A percentile compares a stretch with the other conserved stretches of the same genome.
Conservation (phyloP, 2,888 invertebrate species). For the Platerodrilus igneus region DNA sequence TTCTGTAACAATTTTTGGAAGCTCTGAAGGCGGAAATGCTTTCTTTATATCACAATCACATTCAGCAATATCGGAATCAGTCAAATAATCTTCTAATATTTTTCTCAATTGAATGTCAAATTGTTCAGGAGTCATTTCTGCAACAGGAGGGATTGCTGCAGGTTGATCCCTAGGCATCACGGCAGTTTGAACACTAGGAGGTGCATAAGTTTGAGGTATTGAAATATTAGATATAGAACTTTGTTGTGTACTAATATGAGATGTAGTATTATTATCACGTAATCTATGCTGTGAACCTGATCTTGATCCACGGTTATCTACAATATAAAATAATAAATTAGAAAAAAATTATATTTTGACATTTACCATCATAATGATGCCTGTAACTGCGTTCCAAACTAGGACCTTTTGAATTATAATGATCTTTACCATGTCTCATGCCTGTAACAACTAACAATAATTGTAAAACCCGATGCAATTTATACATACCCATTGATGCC, state of each 20-base stretch:
- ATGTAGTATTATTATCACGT: conserved; percentile 39
- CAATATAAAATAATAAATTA: conserved; percentile 10
- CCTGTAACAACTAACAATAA: conserved; percentile 18
- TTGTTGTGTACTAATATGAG: conserved; percentile 28
- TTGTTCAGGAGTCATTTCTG: conserved; percentile 30
- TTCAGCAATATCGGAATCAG: conserved; percentile 37
- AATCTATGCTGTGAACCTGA: conserved; percentile 57
- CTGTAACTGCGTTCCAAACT: conserved; percentile 38
- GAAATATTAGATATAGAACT: too few relatives aligned
- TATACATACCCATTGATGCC: conserved; percentile 14
- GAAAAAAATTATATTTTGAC: neutral
- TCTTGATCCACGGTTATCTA: conserved; percentile 52
- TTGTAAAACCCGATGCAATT: conserved; percentile 15
- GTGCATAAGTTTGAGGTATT: conserved; percentile 4
- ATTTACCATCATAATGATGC: conserved; percentile 7
- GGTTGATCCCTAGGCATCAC: conserved; percentile 3
- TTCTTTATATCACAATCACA: conserved; percentile 39
- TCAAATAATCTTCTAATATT: conserved; percentile 42
- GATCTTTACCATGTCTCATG: conserved; percentile 35
- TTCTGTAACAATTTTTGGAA: conserved; percentile 36
- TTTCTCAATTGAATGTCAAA: conserved; percentile 38
- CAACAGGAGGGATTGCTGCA: conserved; percentile 12
- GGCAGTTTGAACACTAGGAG: conserved; percentile 9
- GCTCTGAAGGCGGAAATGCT: conserved; percentile 33
- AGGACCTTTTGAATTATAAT: conserved; percentile 45